Percentiles rank a stretch among this genome's conserved stretches.
Evolutionary conservation across 2,888 invertebrate genomes (phyloP).

Genomic region (Sphaerophoria taeniata): DNA sequence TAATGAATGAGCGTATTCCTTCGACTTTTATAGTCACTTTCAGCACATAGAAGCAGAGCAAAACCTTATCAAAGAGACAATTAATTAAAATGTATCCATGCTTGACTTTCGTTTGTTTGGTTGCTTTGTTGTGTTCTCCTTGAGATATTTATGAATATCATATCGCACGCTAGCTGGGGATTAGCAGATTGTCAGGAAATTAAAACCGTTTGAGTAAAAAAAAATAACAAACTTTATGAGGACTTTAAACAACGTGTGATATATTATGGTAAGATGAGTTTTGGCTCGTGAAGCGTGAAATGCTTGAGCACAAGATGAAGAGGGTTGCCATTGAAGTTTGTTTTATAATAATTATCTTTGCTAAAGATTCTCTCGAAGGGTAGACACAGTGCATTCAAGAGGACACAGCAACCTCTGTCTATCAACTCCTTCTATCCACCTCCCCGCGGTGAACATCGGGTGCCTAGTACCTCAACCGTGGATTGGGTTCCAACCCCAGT

Average conservation of each 20-base stretch:
- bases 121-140: slow-evolving; percentile 8
- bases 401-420: too few species aligned
- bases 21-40: slow-evolving; percentile 56
- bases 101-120: slow-evolving; percentile 29
- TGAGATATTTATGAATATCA: neutral
- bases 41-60: neutral
- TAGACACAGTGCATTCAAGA: too few species aligned
- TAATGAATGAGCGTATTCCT: slow-evolving; percentile 43
- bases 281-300: neutral
- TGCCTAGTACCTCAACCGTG: too few species aligned
- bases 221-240: slow-evolving; percentile 6
- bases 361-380: too few species aligned
- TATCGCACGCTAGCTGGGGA: slow-evolving; percentile 24
- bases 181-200: slow-evolving; percentile 44
- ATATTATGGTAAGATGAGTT: neutral
- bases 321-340: neutral
- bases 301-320: neutral
- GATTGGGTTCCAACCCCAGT: too few species aligned
- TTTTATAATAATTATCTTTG: neutral
- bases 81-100: slow-evolving; percentile 49
- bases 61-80: slow-evolving; percentile 42
- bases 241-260: neutral
- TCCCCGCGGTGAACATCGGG: too few species aligned
- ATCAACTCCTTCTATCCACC: too few species aligned
- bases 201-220: slow-evolving; percentile 41